Base-by-base conservation (phyloP, 2,888 invertebrate genomes). In the Palloptera scutellata region DNA sequence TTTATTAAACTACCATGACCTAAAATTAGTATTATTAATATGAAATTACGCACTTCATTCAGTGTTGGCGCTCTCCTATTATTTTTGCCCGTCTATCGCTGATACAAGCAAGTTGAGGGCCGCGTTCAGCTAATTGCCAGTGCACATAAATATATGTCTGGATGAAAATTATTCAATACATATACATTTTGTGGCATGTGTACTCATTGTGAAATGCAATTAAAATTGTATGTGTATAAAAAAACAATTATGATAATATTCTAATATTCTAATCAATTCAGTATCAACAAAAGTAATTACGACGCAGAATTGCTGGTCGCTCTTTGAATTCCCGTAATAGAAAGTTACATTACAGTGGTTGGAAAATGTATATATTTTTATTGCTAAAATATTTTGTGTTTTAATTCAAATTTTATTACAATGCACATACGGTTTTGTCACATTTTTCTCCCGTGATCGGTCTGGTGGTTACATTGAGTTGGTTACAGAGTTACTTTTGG, bases 171-270 rank as follows among this genome's bases (percentile, higher is more conserved):
- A 4, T 12, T n/a, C n/a, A n/a, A n/a, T 8, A 20, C 30, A 57
- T 57, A 41, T 8, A 6, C 13, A 57, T 57, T 12, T 57, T 2
- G 19, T 1, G 60, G 67, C 61, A 51, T 54, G 62, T 30, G 30
- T 43, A 48, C 48, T 48, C 13, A 48, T 48, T 42, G 51, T 19
- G 30, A 51, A 52, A 19, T 48, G 13, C 53, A 51, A 51, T 42
- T 52, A 30, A 17, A n/a, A 57, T 30, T 17, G 63, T 30, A 13
- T 13, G 30, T 57, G 15, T 40, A 57, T 17, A 67, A 73, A 74
- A 77, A 77, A 79, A 79, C 79, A 78, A 78, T 30, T 2, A 30
- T 30, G 30, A 79, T 77, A 73, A 77, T 77, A 77, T 79, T 77
- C 60, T 77, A 73, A 77, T 77, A 77, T 79, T 77, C 60, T 60